Evolutionary conservation across 1,140 invertebrate genomes (phyloP).

Genomic region (Drusus annulatus): DNA sequence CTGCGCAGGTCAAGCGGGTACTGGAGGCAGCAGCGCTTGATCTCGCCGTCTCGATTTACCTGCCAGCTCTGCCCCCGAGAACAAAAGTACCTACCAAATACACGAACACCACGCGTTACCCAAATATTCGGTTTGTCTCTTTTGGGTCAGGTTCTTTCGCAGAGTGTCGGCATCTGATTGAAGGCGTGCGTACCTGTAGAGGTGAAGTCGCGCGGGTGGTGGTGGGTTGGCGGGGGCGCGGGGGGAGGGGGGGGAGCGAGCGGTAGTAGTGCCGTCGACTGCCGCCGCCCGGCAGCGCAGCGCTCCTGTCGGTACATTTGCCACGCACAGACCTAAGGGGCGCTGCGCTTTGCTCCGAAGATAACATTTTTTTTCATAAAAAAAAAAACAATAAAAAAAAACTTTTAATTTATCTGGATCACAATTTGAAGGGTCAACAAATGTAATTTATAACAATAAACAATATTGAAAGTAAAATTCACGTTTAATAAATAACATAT

Average conservation of each 20-base stretch:
- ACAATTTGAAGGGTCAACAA: no score
- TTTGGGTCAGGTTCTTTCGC: not conserved
- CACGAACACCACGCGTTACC: not conserved
- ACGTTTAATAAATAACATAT: no score
- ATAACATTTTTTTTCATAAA: no score
- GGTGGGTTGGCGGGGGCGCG: constrained; percentile 4
- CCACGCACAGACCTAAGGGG: constrained; percentile 34
- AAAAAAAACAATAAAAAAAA: no score
- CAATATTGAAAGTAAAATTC: no score
- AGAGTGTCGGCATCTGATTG: not conserved
- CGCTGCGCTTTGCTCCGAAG: no score
- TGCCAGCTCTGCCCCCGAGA: not conserved
- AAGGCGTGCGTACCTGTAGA: not conserved
- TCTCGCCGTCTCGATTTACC: not conserved
- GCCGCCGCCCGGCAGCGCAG: constrained; percentile 51
- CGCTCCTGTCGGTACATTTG: constrained; percentile 52
- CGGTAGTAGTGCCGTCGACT: constrained; percentile 42
- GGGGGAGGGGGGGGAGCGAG: not conserved
- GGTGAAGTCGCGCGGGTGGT: not conserved
- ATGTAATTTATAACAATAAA: no score
- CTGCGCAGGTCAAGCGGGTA: constrained; percentile 15
- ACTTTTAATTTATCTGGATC: no score
- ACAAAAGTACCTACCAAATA: not conserved
- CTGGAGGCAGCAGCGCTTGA: not conserved
- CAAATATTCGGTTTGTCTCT: not conserved